Percentiles rank a stretch among this genome's conserved stretches.
Evolutionary conservation across 2,113 vertebrate species (phyloP).

Genomic region (Pseudopipra pipra): DNA sequence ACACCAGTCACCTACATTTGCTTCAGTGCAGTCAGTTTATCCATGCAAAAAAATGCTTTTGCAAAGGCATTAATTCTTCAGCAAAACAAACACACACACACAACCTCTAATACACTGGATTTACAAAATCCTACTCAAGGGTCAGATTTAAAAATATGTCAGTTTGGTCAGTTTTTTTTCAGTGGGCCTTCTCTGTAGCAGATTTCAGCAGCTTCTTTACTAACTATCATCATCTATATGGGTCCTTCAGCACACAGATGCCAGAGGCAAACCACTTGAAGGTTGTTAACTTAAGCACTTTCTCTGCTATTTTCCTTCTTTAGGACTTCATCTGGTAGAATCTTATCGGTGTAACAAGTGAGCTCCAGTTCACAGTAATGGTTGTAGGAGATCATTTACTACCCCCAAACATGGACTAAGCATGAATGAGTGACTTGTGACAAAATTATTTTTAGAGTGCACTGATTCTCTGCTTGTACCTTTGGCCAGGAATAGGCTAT

Average conservation of each 20-base stretch:
- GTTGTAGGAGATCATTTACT: neutral
- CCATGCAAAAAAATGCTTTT: neutral
- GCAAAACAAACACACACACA: neutral
- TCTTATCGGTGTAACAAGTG: neutral
- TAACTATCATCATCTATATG: neutral
- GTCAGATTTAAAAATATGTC: neutral
- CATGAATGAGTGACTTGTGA: constrained; percentile 18
- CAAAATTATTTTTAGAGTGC: constrained; percentile 5
- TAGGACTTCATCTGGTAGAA: neutral
- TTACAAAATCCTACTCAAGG: constrained; percentile 14
- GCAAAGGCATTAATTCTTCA: constrained; percentile 18
- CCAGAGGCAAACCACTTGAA: neutral
- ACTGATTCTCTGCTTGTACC: neutral
- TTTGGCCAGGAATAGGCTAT: neutral
- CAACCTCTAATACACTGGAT: neutral
- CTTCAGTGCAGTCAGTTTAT: neutral
- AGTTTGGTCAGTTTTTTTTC: neutral
- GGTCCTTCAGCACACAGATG: neutral
- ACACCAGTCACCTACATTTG: neutral
- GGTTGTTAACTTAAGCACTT: neutral
- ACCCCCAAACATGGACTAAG: neutral
- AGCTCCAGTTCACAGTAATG: neutral
- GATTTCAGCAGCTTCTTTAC: neutral
- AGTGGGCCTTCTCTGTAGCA: neutral
- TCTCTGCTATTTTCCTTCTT: neutral